phyloP scores from a whole-genome alignment of 1,140 invertebrate species.

The Amphibalanus amphitrite region DNA sequence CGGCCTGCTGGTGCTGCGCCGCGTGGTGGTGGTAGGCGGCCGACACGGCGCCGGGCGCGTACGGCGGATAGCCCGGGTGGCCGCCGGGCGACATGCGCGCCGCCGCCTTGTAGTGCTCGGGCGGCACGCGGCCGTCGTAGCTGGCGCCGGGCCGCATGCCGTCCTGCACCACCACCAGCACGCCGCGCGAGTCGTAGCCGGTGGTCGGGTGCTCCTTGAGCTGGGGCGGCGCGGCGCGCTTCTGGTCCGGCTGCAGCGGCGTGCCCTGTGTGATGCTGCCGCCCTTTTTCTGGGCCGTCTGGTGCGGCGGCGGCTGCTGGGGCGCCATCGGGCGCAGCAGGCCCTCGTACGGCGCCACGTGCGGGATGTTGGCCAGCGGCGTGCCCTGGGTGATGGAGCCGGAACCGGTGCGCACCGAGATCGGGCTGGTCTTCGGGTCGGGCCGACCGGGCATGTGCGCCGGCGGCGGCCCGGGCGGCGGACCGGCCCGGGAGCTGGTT shows the following conservation, averaged over 20 bases:
- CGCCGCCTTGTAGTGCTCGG: slow-evolving; percentile 14
- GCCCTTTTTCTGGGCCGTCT: slow-evolving; percentile 67
- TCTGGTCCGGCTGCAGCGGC: slow-evolving; percentile 39
- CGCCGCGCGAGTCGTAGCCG: background rate
- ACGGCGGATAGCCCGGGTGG: slow-evolving; percentile 13
- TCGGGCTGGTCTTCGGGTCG: slow-evolving; percentile 17
- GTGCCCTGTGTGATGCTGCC: slow-evolving; percentile 87
- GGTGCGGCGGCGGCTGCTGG: slow-evolving; percentile 47
- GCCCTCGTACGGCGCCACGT: slow-evolving; percentile 38
- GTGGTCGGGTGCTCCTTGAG: slow-evolving; percentile 13
- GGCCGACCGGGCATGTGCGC: slow-evolving; percentile 17
- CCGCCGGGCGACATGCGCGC: slow-evolving; percentile 13
- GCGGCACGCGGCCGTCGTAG: slow-evolving; percentile 14
- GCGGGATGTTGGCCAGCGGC: slow-evolving; percentile 11
- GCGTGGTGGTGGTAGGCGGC: slow-evolving; percentile 5
- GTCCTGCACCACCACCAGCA: slow-evolving; percentile 17
- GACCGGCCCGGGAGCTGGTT: slow-evolving; percentile 8
- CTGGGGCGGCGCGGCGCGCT: slow-evolving; percentile 9
- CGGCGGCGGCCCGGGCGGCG: slow-evolving; percentile 14
- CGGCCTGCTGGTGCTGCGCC: slow-evolving; percentile 8
- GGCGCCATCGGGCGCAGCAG: slow-evolving; percentile 38
- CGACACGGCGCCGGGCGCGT: no score
- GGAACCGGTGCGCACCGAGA: slow-evolving; percentile 18
- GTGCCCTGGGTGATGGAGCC: slow-evolving; percentile 80
- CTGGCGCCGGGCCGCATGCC: slow-evolving; percentile 17